A percentile compares a stretch with the other conserved stretches of the same genome.
These are phyloP conservation scores for Drosophila melanica DNA, from an alignment of 1,140 invertebrate species.

Conservation along the genomic window DNA sequence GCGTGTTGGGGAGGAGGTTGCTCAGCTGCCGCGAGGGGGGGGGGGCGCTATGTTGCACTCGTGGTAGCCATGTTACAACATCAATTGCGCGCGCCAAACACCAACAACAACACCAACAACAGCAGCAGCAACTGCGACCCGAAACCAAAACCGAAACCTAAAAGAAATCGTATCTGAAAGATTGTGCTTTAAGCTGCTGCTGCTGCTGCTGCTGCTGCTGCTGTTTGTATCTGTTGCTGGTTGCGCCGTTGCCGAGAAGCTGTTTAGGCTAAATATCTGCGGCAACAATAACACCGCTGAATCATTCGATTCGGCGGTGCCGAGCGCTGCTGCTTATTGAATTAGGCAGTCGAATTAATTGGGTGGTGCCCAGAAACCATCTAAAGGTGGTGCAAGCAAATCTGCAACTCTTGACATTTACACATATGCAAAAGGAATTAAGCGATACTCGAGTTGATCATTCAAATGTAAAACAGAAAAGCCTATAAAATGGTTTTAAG, in stretches of 20 bases:
- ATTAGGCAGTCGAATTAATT: conserved; percentile 23
- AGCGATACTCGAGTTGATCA: background rate
- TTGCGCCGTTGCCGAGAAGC: conserved; percentile 10
- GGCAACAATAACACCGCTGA: conserved; percentile 24
- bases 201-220: conserved; percentile 40
- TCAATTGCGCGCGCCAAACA: conserved; percentile 80
- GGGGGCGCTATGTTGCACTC: conserved; percentile 65
- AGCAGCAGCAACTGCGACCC: conserved; percentile 54
- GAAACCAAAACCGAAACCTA: conserved; percentile 55
- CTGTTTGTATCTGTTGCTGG: conserved; percentile 37
- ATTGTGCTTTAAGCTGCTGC: conserved; percentile 52
- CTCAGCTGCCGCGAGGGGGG: conserved; percentile 18
- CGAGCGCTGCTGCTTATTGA: conserved; percentile 28
- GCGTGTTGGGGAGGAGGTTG: conserved; percentile 43
- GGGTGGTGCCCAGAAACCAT: conserved; percentile 7
- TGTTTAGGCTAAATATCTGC: conserved; percentile 45
- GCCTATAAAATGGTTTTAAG: too few species aligned
- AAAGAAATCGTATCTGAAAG: conserved; percentile 76
- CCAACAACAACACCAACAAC: conserved; percentile 39
- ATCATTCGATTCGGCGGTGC: conserved; percentile 26
- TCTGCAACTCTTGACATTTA: conserved; percentile 17
- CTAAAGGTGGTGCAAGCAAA: background rate
- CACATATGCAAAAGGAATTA: background rate
- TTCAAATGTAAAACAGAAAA: background rate
- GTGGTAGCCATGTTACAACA: conserved; percentile 80